phyloP scores from a whole-genome alignment of 2,113 vertebrate genomes.

The Myotis lucifugus region DNA sequence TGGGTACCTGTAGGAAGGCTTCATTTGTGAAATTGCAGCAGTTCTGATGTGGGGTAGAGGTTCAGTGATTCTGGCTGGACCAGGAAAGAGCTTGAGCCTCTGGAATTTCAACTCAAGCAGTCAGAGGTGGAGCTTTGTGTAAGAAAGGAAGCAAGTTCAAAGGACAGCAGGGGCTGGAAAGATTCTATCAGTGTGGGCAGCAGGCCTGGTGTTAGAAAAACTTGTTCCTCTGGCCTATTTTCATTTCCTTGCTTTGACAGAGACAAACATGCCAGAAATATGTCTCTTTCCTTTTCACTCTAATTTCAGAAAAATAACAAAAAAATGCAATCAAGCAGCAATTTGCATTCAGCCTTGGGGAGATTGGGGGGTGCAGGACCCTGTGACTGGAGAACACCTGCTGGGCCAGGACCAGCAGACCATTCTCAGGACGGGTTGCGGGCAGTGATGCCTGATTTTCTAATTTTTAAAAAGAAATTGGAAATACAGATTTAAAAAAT shows the following conservation, averaged over 20 bases:
- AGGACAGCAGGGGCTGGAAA: too few relatives aligned
- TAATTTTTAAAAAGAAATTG: background rate
- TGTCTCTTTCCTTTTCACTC: background rate
- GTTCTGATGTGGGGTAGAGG: background rate
- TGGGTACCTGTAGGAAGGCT: background rate
- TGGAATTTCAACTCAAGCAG: background rate
- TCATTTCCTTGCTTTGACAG: slow-evolving; percentile 1
- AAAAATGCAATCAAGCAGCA: background rate
- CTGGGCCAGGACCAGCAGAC: background rate
- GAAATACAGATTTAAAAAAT: background rate
- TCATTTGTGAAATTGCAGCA: background rate
- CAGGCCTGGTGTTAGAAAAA: background rate
- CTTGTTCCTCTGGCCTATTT: background rate
- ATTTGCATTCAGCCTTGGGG: background rate
- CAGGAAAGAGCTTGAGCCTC: background rate
- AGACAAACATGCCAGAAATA: background rate
- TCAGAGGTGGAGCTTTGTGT: background rate
- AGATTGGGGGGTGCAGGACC: background rate
- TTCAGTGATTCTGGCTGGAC: background rate
- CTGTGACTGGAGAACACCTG: background rate
- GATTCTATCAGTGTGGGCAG: too few relatives aligned
- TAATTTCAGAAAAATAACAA: background rate
- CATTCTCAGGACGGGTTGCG: background rate
- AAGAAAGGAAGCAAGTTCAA: background rate
- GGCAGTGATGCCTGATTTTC: background rate